Evolutionary conservation across 1,140 invertebrate genomes (phyloP), one percentile per base, ranked within the genome.

Genomic region (Metopolophium dirhodum): DNA sequence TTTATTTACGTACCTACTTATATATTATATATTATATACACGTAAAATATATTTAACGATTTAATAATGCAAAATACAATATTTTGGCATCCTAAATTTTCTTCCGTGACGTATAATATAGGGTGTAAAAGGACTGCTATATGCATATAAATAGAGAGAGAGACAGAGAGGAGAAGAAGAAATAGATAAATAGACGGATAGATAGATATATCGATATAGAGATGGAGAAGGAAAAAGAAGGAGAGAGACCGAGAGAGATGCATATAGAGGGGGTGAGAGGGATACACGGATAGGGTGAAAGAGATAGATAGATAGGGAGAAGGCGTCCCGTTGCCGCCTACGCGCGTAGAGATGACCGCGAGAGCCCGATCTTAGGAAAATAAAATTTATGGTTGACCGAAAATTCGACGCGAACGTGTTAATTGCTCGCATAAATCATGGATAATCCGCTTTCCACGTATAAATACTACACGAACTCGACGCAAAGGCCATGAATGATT

Each of bases 351-450:
- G 14, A 77, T 77, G 61, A 77, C 61, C 61, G 30, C 61, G 61
- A n/a, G 61, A 7, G 61, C 61, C 61, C 35, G 77, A 85, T 85
- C 83, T 85, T 85, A 85, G 41, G 2, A 23, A 26, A 85, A 85
- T 85, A 85, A 85, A 87, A 47, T 87, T 87, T 87, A 87, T 87
- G 85, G 45, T 87, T 30, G 45, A 87, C 85, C 45, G 85, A 87
- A 47, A 87, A 87, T n/a, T 87, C 45, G 85, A 87, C 26, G 45
- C 26, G n/a, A n/a, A 47, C 85, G 45, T 87, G 85, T 87, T 87
- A 47, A 87, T 47, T 87, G 30, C 85, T 87, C 23, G 30, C 26
- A 87, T 87, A 87, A 87, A 87, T 87, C n/a, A 87, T 49, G 11
- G 45, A 14, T 87, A 87, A 87, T 87, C 85, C 30, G 85, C 45